These are phyloP conservation scores for Spilarctia lutea DNA, from an alignment of 2,888 invertebrate species.

Conservation along the genomic window DNA sequence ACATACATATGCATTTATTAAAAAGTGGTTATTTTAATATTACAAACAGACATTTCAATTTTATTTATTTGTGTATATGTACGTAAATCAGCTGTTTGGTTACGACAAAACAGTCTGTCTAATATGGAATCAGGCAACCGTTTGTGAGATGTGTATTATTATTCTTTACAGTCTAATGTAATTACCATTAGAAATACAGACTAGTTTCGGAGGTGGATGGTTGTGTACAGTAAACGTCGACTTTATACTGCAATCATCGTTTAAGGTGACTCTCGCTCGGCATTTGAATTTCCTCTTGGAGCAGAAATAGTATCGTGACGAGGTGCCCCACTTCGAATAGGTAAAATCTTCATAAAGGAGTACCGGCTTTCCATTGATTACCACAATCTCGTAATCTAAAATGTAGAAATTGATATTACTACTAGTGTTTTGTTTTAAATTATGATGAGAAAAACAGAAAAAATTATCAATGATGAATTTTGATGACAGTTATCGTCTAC, in stretches of 20 bases:
- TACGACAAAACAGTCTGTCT: too few species aligned
- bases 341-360: conserved; percentile 21
- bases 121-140: too few species aligned
- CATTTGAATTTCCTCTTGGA: conserved; percentile 25
- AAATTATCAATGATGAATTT: background rate
- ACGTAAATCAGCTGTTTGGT: too few species aligned
- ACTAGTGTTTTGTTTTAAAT: background rate
- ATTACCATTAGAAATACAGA: background rate
- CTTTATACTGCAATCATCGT: conserved; percentile 28
- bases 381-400: conserved; percentile 16
- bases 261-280: conserved; percentile 12
- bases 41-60: too few species aligned
- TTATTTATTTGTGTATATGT: too few species aligned
- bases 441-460: background rate
- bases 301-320: conserved; percentile 26
- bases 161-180: background rate
- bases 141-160: too few species aligned
- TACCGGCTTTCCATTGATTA: conserved; percentile 14
- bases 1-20: too few species aligned
- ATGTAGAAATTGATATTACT: background rate
- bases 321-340: conserved; percentile 12
- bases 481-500: background rate
- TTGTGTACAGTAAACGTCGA: conserved; percentile 34
- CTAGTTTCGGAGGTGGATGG: conserved; percentile 43
- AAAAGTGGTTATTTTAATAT: too few species aligned